These are phyloP conservation scores for Eidolon dupreanum DNA, from an alignment of 2,797 vertebrate genomes.

Conservation along the genomic window DNA sequence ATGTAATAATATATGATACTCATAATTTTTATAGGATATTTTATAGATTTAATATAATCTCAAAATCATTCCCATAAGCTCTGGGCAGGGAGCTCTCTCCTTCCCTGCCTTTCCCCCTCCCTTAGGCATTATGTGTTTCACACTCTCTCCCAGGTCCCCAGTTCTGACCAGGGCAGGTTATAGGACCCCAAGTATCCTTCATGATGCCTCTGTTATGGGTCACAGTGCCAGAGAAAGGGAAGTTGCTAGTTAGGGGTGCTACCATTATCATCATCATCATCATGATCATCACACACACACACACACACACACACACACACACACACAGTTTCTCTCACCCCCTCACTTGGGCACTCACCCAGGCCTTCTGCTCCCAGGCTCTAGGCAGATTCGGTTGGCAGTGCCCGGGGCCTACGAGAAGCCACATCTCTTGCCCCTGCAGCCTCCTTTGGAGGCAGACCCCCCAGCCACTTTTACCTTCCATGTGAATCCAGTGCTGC, in stretches of 20 bases:
- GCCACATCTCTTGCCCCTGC: conserved; percentile 78
- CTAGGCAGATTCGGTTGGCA: conserved; percentile 80
- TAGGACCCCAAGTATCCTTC: not conserved
- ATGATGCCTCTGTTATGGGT: not conserved
- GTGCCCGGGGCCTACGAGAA: conserved; percentile 87
- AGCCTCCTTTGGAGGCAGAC: conserved; percentile 26
- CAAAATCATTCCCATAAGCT: not conserved
- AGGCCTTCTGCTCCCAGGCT: conserved; percentile 73
- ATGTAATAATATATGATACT: not conserved
- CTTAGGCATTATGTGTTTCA: not conserved
- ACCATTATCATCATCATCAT: too few relatives aligned
- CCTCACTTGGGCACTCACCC: not conserved
- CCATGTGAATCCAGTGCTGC: conserved; percentile 83
- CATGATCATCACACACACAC: not conserved
- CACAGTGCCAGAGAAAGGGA: not conserved
- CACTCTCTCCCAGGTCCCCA: not conserved
- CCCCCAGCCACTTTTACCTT: conserved; percentile 81
- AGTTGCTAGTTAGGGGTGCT: not conserved
- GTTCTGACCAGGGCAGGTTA: not conserved
- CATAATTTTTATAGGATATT: not conserved
- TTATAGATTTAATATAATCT: not conserved
- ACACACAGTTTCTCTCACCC: not conserved
- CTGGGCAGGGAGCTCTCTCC: not conserved
- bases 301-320: too few relatives aligned
- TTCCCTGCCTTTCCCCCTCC: not conserved